Conservation (phyloP, 2,797 vertebrate species). For the Acipenser transmontanus region DNA sequence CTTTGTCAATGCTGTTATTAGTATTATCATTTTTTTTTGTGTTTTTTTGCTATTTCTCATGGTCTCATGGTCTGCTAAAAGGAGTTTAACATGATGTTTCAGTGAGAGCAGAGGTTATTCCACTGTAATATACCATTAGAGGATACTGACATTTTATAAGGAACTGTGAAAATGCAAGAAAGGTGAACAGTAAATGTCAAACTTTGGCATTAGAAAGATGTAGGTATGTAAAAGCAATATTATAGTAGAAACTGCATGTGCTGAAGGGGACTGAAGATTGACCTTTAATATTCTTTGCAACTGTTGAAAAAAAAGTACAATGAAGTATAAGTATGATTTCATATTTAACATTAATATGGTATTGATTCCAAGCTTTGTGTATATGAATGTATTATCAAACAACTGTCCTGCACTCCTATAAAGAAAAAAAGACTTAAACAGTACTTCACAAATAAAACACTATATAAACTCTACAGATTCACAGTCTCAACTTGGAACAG, state of each 20-base stretch:
- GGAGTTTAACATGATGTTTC: neutral
- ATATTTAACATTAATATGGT: neutral
- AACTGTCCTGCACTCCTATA: too few species aligned
- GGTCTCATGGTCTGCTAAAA: neutral
- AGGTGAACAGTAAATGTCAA: neutral
- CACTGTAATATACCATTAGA: neutral
- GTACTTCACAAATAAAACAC: too few species aligned
- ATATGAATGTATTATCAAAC: too few species aligned
- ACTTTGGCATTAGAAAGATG: neutral
- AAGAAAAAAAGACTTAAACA: neutral
- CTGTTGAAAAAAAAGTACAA: neutral
- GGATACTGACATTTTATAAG: neutral
- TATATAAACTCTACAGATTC: too few species aligned
- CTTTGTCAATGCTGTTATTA: neutral
- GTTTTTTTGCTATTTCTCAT: too few species aligned
- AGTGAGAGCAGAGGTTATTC: neutral
- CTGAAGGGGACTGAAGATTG: neutral
- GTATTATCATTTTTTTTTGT: neutral
- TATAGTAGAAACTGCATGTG: neutral
- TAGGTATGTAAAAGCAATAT: neutral
- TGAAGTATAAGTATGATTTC: neutral
- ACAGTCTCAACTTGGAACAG: too few species aligned
- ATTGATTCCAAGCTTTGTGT: neutral
- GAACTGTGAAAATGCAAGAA: neutral
- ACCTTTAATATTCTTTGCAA: neutral